Percentiles rank a stretch among this genome's conserved stretches.
Conservation (phyloP, 2,113 vertebrate genomes). For the Chunga burmeisteri region DNA sequence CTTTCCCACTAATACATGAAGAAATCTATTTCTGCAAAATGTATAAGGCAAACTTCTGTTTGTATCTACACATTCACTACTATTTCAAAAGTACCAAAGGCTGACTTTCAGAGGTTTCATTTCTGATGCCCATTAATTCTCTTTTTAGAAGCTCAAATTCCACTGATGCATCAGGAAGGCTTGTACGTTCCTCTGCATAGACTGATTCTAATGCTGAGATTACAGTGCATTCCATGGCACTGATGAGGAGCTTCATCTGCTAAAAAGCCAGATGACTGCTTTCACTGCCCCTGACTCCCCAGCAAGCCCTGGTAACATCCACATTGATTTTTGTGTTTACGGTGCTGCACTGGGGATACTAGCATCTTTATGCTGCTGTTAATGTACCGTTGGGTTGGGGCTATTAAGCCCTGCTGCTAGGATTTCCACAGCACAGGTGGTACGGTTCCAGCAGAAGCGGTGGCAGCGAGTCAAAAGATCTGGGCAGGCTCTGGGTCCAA, state of each 20-base stretch:
- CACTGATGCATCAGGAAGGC: background rate
- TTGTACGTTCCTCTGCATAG: background rate
- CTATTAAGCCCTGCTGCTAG: background rate
- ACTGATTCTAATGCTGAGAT: background rate
- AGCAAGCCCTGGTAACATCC: background rate
- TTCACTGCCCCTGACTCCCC: background rate
- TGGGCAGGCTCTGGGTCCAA: background rate
- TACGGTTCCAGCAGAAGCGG: background rate
- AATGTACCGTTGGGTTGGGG: background rate
- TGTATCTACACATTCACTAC: accelerated
- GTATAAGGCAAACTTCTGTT: background rate
- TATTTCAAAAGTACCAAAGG: background rate
- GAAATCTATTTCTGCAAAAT: background rate
- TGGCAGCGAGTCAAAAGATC: accelerated
- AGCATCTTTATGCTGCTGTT: background rate
- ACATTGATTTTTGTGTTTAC: background rate
- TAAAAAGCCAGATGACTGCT: background rate
- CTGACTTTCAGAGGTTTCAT: background rate
- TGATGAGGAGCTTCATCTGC: background rate
- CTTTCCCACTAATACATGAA: background rate
- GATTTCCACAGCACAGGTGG: background rate
- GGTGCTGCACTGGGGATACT: background rate
- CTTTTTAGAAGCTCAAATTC: background rate
- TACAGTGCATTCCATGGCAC: background rate
- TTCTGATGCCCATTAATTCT: background rate